Evolutionary conservation across 2,888 invertebrate genomes (phyloP), one percentile per base, ranked within the genome.

Genomic region (Baronia brevicornis): DNA sequence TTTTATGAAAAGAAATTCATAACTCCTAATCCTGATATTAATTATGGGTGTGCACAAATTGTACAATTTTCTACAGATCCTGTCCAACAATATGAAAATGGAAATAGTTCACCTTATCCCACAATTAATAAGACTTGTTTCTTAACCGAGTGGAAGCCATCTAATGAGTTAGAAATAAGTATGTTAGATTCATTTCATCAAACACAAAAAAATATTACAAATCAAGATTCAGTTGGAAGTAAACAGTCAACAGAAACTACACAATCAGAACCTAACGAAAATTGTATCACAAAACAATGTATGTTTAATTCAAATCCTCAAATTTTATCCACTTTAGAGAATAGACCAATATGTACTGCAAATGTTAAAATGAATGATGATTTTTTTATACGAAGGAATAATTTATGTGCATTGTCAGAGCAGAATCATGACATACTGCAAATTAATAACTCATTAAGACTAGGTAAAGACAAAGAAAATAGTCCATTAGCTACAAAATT

Each of bases 111-210:
- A 4, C 80, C 82, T 1, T 77, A 72, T 45, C 74, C 80, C 10
- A 19, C 40, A n/a, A 48, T 63, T 5, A 61, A 51, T 26, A 78
- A 67, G 52, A 75, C 72, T 5, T 36, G 39, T 18, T 29, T 73
- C 18, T 25, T 47, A 3, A 38, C 55, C 4, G 51, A 43, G 13
- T 67, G 56, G 54, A 44, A 48, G 5, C 79, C 84, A 5, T 67
- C 71, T 14, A 70, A 63, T 41, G 82, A 84, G 8, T 54, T 84
- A 19, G 72, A 84, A 23, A 43, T 84, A 5, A 84, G 84, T 46
- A 54, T 80, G 41, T 60, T 84, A 18, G 84, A 84, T 48, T 51
- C 56, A 22, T 54, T 60, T 4, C 37, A 41, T 20, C 54, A 55
- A 24, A 57, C 58, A 23, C 60, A 62, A 12, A 48, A 54, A 21